phyloP scores from a whole-genome alignment of 2,113 vertebrate species.

The Dryoscopus gambensis region DNA sequence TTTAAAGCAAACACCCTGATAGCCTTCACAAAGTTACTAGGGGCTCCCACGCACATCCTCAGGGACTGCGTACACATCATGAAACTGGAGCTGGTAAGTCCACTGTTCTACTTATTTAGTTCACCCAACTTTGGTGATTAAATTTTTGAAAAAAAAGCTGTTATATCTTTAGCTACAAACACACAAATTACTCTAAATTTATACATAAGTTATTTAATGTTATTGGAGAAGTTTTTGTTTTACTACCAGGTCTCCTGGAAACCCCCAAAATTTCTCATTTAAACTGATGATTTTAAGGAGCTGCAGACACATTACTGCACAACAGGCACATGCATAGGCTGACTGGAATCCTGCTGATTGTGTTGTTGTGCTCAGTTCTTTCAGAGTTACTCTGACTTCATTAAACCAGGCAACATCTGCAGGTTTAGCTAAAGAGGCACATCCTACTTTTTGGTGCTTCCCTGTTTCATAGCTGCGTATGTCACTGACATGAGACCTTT shows the following conservation, averaged over 20 bases:
- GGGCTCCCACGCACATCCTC: constrained; percentile 94
- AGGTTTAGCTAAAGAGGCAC: neutral
- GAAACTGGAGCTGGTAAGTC: constrained; percentile 95
- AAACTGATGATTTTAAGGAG: neutral
- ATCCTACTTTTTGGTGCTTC: neutral
- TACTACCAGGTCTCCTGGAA: neutral
- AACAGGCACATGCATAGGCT: neutral
- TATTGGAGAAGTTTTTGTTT: neutral
- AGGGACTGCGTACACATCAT: constrained; percentile 98
- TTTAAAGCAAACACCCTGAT: constrained; percentile 99
- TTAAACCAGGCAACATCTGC: neutral
- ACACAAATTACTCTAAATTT: neutral
- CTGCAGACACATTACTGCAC: neutral
- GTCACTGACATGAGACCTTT: neutral
- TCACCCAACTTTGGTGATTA: neutral
- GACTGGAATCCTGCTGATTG: neutral
- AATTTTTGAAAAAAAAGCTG: neutral
- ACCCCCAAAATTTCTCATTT: neutral
- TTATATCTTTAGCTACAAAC: neutral
- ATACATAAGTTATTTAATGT: neutral
- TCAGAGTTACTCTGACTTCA: neutral
- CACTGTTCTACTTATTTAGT: neutral
- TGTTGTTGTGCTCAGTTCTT: neutral
- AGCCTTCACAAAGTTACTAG: constrained; percentile 96
- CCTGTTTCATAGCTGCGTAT: neutral